These are phyloP conservation scores for Pocillopora grandis DNA, from an alignment of 92 coral and sea anemone species.

Conservation along the genomic window DNA sequence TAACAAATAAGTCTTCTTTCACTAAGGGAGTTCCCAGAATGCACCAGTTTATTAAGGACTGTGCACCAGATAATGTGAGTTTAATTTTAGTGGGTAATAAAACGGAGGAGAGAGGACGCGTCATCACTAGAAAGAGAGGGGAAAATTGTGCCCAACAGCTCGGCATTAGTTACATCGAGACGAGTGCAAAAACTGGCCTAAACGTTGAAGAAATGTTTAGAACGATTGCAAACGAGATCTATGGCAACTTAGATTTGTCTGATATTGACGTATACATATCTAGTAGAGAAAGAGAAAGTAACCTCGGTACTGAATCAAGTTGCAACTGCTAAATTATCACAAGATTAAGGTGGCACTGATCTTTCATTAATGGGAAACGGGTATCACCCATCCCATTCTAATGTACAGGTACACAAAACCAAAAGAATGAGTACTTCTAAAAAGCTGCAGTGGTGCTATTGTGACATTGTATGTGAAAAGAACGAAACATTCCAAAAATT, in stretches of 20 bases:
- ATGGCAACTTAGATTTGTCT: slow-evolving; percentile 2
- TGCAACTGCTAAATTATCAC: no score
- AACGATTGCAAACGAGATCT: neutral
- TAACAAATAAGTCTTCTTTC: neutral
- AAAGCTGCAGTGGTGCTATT: no score
- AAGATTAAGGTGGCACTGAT: no score
- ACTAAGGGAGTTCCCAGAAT: neutral
- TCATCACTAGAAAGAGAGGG: neutral
- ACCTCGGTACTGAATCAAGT: no score
- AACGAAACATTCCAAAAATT: no score
- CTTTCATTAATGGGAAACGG: no score
- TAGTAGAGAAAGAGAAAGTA: neutral
- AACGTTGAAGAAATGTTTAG: neutral
- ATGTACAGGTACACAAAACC: no score
- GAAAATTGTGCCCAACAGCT: neutral
- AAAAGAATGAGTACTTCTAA: no score
- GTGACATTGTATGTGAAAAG: no score
- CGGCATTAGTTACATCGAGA: neutral
- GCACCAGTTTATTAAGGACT: neutral
- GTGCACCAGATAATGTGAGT: neutral
- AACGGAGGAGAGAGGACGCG: neutral
- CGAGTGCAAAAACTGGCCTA: neutral
- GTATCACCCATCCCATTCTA: no score
- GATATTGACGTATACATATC: neutral
- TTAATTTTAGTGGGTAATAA: slow-evolving; percentile 8